Evolutionary conservation across 2,797 vertebrate species (phyloP).

Genomic region (Coregonus ussuriensis): DNA sequence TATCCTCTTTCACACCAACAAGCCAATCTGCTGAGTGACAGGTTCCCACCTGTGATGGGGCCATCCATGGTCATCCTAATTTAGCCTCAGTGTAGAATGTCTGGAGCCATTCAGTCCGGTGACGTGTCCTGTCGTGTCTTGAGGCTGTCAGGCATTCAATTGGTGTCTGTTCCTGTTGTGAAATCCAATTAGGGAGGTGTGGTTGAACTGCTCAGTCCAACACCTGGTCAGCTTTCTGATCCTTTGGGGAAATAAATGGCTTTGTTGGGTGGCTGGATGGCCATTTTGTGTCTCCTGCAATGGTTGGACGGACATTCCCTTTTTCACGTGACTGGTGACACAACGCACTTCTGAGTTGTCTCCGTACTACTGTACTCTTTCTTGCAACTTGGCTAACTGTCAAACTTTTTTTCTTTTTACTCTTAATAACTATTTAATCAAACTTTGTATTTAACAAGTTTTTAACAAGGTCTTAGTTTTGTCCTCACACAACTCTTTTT

Average conservation of each 20-base stretch:
- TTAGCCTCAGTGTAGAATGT: neutral
- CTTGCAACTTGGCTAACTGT: no score
- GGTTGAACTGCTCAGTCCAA: neutral
- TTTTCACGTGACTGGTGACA: neutral
- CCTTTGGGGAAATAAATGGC: neutral
- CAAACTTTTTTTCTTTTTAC: no score
- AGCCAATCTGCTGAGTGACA: neutral
- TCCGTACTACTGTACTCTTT: no score
- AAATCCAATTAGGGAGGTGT: neutral
- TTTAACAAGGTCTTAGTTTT: no score
- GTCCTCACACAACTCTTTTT: no score
- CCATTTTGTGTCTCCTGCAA: slow-evolving; percentile 1
- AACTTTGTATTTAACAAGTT: no score
- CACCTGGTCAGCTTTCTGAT: neutral
- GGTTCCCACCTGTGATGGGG: neutral
- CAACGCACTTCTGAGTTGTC: neutral
- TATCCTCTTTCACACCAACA: neutral
- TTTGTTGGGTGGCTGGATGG: neutral
- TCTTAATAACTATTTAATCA: no score
- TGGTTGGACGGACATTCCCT: neutral
- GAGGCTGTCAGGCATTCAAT: neutral
- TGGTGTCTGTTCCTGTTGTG: neutral
- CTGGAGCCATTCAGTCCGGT: neutral
- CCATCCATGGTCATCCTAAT: neutral
- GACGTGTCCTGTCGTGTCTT: neutral